Conservation (phyloP, 1,140 invertebrate genomes). For the Penaeus japonicus region DNA sequence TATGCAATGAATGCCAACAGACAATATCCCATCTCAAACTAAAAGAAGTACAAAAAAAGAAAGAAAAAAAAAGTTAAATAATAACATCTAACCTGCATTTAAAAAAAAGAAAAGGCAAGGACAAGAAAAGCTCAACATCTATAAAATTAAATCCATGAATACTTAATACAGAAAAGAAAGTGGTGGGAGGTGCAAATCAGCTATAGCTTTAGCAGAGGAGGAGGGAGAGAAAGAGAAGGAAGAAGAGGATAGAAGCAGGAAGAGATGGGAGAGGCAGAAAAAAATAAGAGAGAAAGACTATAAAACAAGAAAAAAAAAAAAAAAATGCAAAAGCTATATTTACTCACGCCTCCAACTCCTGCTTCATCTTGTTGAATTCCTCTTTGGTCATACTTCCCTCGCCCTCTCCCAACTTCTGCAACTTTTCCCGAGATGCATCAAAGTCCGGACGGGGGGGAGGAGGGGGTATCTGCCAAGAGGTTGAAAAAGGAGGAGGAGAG, state of each 20-base stretch:
- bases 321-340: conserved; percentile 62
- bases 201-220: no score
- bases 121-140: no score
- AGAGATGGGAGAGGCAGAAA: neutral
- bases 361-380: conserved; percentile 99
- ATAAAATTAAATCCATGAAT: no score
- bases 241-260: neutral
- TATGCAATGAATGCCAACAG: no score
- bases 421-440: conserved; percentile 96
- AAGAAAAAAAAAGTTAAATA: no score
- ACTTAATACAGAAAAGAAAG: no score
- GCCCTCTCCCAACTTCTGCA: conserved; percentile 96
- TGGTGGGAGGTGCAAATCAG: no score
- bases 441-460: conserved; percentile 98
- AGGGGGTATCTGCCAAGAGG: conserved; percentile 87
- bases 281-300: neutral
- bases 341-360: conserved; percentile 87
- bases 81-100: no score
- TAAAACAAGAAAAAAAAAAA: neutral
- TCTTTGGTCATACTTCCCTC: conserved; percentile 99
- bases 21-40: no score
- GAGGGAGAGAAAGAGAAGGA: no score
- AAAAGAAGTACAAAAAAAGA: no score
- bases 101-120: no score
- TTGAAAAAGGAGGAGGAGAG: neutral